phyloP scores from a whole-genome alignment of 1,140 invertebrate genomes.

The Adelges cooleyi region DNA sequence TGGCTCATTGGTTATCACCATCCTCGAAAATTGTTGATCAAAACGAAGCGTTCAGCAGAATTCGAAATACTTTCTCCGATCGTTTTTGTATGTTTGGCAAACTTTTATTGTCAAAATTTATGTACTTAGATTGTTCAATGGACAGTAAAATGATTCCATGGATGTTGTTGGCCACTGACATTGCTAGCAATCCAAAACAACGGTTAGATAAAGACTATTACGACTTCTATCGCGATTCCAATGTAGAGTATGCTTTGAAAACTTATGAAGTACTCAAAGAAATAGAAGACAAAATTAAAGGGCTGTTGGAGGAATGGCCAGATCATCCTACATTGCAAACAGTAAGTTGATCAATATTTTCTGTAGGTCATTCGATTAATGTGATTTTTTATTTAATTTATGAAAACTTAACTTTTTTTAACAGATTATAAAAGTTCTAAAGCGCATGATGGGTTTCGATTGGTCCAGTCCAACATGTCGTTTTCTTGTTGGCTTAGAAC shows the following conservation, averaged over 20 bases:
- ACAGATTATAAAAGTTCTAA: constrained; percentile 54
- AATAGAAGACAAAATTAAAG: constrained; percentile 49
- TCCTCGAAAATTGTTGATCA: constrained; percentile 40
- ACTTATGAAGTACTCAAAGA: constrained; percentile 55
- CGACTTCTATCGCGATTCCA: constrained; percentile 80
- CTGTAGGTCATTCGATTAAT: too few species aligned
- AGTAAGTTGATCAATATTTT: too few species aligned
- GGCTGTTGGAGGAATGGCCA: constrained; percentile 71
- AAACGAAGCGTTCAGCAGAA: constrained; percentile 40
- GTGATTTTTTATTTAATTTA: constrained; percentile 18
- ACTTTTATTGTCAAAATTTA: constrained; percentile 15
- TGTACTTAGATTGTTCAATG: constrained; percentile 41
- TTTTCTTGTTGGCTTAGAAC: constrained; percentile 80
- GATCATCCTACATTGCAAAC: constrained; percentile 76
- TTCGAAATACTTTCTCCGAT: constrained; percentile 36
- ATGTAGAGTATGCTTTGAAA: constrained; percentile 61
- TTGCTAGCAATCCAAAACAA: constrained; percentile 12
- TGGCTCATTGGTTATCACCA: constrained; percentile 45
- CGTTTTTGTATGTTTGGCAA: constrained; percentile 46
- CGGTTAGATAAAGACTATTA: constrained; percentile 34
- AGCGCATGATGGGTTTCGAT: constrained; percentile 65
- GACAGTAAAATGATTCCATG: constrained; percentile 45
- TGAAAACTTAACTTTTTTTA: constrained; percentile 28
- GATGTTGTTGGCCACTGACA: constrained; percentile 37
- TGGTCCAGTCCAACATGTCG: constrained; percentile 71